phyloP scores from a whole-genome alignment of 2,888 invertebrate genomes.

The Helobdella robusta region DNA sequence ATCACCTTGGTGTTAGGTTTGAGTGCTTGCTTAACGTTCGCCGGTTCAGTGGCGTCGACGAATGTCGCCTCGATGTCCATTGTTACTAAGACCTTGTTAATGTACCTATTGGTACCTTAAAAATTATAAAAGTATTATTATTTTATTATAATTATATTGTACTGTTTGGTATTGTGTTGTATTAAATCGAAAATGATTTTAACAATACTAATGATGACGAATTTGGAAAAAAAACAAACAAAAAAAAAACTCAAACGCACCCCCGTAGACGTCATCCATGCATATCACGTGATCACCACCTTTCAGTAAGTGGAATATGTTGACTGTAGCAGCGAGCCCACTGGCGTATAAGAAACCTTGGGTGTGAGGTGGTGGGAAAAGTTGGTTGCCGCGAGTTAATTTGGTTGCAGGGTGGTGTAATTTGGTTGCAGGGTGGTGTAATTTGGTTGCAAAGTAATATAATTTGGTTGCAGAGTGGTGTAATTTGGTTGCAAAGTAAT shows the following conservation, averaged over 20 bases:
- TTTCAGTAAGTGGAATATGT: slow-evolving; percentile 64
- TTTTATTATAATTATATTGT: too few relatives aligned
- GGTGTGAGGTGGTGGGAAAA: not conserved
- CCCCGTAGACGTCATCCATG: slow-evolving; percentile 89
- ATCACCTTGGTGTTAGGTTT: slow-evolving; percentile 73
- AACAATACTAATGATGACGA: too few relatives aligned
- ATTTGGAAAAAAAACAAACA: too few relatives aligned
- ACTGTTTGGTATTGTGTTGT: too few relatives aligned
- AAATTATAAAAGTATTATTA: too few relatives aligned
- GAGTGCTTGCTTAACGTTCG: slow-evolving; percentile 61
- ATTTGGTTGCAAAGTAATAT: too few relatives aligned
- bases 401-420: not conserved
- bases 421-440: too few relatives aligned
- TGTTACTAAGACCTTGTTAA: slow-evolving; percentile 58
- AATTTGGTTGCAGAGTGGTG: too few relatives aligned
- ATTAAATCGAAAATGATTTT: too few relatives aligned
- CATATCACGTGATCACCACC: slow-evolving; percentile 80
- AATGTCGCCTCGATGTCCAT: slow-evolving; percentile 68
- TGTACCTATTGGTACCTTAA: slow-evolving; percentile 65
- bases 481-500: too few relatives aligned
- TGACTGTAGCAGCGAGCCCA: slow-evolving; percentile 76
- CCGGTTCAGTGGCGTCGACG: slow-evolving; percentile 64
- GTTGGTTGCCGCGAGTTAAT: not conserved
- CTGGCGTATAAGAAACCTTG: slow-evolving; percentile 65
- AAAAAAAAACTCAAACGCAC: slow-evolving; percentile 49